Base-by-base conservation (phyloP, 2,113 vertebrate species). In the Xiphophorus couchianus region DNA sequence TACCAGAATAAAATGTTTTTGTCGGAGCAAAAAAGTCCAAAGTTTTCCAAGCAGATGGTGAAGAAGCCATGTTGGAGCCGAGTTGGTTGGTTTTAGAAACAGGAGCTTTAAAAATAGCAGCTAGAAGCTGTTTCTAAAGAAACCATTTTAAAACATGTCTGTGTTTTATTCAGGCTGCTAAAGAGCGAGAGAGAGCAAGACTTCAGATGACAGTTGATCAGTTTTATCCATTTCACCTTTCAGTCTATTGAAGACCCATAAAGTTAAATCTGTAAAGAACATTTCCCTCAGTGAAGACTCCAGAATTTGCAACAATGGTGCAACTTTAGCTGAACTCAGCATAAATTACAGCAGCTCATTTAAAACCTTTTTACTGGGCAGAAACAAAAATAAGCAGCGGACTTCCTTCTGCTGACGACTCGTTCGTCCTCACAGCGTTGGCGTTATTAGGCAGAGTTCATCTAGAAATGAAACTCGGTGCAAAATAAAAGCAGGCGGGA, bases 401-500 rank as follows among this genome's bases (percentile, higher is more conserved):
- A 30, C 27, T 37, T 30, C 60, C 14, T 10, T 67, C 25, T 39
- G 29, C 37, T 48, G 67, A 35, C 33, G 8, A 54, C 44, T 25
- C 9, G n/a, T 72, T 61, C 70, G 44, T 71, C 14, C 1, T 67
- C 10, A 17, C 12, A 74, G 31, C 19, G n/a, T 12, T 14, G 25
- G 6, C 28, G 54, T 31, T 31, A 5, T 73, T 11, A 15, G 13
- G 48, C 14, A 71, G 74, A 12, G 62, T 60, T n/a, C 30, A 37
- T 63, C 66, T 42, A 61, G 33, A 69, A 62, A 28, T 28, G 28
- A 28, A 28, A 28, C 28, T 28, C 1, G 42, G 68, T 15, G n/a
- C 64, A 54, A 76, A 75, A 76, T 71, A 66, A 33, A 80, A 66
- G 67, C 66, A 70, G 29, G 28, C 13, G 19, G 39, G 68, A 71